A percentile compares a stretch with the other conserved stretches of the same genome.
Conservation (phyloP, 2,797 vertebrate genomes). For the Phataginus tricuspis region DNA sequence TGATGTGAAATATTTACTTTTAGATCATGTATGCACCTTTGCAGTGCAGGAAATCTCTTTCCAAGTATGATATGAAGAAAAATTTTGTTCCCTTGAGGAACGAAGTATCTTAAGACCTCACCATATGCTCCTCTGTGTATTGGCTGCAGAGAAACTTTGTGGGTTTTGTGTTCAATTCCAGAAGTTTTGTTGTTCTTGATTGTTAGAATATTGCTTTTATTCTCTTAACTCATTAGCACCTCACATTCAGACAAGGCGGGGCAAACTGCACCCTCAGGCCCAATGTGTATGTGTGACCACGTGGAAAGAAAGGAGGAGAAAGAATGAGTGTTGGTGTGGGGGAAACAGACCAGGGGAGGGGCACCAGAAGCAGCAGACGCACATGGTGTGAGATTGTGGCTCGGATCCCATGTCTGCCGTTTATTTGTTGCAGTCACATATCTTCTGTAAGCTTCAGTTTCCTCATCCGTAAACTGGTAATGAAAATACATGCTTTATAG, state of each 20-base stretch:
- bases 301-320: not conserved
- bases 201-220: not conserved
- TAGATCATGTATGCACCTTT: not conserved
- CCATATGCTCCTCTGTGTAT: not conserved
- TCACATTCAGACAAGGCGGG: not conserved
- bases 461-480: not conserved
- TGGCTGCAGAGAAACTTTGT: not conserved
- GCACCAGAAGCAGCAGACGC: not conserved
- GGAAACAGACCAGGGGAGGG: not conserved
- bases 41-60: not conserved
- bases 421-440: not conserved
- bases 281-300: not conserved
- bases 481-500: not conserved
- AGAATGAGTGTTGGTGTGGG: not conserved
- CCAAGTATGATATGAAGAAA: not conserved
- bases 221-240: not conserved
- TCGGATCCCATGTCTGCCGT: not conserved
- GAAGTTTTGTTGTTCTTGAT: not conserved
- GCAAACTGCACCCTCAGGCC: not conserved
- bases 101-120: not conserved
- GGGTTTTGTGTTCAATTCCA: not conserved
- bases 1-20: not conserved
- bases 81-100: not conserved
- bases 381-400: not conserved
- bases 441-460: not conserved